Base-by-base conservation (phyloP, 2,797 vertebrate species). In the Alfaro cultratus region DNA sequence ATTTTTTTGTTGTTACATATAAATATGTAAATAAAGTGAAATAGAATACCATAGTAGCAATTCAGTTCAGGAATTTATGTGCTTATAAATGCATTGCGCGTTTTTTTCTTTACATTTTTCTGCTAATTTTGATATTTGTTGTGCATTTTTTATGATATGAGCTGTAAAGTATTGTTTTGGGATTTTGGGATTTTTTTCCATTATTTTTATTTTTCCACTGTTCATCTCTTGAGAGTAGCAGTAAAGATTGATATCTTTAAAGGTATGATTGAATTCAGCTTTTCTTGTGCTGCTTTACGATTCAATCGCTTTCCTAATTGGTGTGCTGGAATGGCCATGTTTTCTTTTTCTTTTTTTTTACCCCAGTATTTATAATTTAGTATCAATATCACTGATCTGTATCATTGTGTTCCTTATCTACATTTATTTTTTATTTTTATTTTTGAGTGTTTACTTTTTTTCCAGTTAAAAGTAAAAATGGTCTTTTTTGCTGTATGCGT, bases 1-100 rank as follows among this genome's bases (percentile, higher is more conserved):
- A n/a, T 26, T 57, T 57, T n/a, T 31, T 73, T 72, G 51, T 68
- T 3, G 36, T 81, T 77, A 75, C 29, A 73, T 26, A 55, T 9
- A 1, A 79, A 49, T 2, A 34, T 67, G 31, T 57, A 68, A 53
- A 68, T 41, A 7, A 7, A 76, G 11, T 7, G 1, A 41, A 70
- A 43, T 43, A n/a, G 39, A 39, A 67, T 39, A 21, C 0, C 8
- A 23, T 39, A 21, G 9, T 43, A 68, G 18, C 12, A 70, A 70
- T 43, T 26, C 1, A 26, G 2, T 26, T 26, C 9, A 39, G 26
- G 26, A 7, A 4, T 34, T 34, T 64, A 43, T 5, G 12, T 26
- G 3, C 36, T 26, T 12, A 41, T 41, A 41, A 23, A 12, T 26
- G 4, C 36, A 68, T 67, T 21, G 0, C 9, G 8, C 0, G 1